Base-by-base conservation (phyloP, 2,113 vertebrate species). In the Corynorhinus townsendii region DNA sequence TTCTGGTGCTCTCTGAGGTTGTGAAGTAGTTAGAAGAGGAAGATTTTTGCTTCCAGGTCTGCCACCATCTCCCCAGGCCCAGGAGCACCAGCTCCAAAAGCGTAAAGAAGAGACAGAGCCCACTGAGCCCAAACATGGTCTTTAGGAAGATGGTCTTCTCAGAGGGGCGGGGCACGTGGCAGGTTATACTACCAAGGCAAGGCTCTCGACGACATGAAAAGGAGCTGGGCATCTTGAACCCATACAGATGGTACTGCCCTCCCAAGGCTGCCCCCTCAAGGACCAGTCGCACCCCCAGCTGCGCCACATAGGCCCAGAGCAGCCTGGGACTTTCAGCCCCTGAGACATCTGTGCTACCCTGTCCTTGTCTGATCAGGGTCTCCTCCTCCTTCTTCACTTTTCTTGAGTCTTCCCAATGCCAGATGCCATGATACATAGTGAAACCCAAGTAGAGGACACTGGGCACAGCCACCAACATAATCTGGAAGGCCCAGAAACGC, bases 401-500 rank as follows among this genome's bases (percentile, higher is more conserved):
- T n/a, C 33, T 94, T 22, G 92, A 33, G n/a, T 87, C 90, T 86
- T 96, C 96, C 96, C 96, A 96, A 26, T 22, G 73, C 85, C 81
- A 79, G 66, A 95, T 80, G 45, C 92, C 72, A 3, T 95, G 93
- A 45, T 96, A 96, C 33, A 97, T n/a, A 19, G 14, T 69, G 81
- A 97, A 88, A 11, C 87, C 90, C 90, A 92, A 0, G 40, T 96
- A 96, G 43, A 97, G 73, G 12, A 11, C 40, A 1, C 96, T 93
- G 88, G 97, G 97, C 12, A 96, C 87, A 24, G 96, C 91, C 90
- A 92, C 73, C 72, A 97, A 30, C 26, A 89, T 87, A 72, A 96
- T 85, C 40, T 97, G 97, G 90, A 96, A 97, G 47, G 94, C 68
- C 95, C 97, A 97, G 94, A 97, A 97, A 43, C 85, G 90, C 94